Base-by-base conservation (phyloP, 2,797 vertebrate genomes). In the Syngnathus acus region DNA sequence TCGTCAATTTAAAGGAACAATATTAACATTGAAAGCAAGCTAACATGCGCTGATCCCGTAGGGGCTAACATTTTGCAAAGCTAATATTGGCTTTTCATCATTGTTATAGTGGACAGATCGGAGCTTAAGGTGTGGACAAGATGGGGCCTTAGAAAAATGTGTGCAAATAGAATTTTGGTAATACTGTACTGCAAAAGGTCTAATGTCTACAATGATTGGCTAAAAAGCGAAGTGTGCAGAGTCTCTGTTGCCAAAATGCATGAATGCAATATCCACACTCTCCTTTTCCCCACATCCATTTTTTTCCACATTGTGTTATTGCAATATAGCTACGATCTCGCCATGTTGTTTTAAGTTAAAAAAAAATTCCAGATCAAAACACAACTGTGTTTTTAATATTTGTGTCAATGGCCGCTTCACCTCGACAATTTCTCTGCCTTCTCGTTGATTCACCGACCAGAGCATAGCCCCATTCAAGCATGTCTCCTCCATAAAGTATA, bases 401-500 rank as follows among this genome's bases (percentile, higher is more conserved):
- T 32, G 32, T 32, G 32, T 32, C 32, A 32, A 32, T 32, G 32
- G 32, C 32, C 32, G 32, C 32, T 32, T 32, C 32, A 32, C 11
- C 39, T 21, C 1, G 59, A 21, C 39, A 40, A 40, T 42, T 42
- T 42, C 59, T 21, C 9, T 21, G 17, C 57, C 19, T 19, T 21
- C 26, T 1, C 21, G 38, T 42, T 42, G 19, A 21, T 47, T 66
- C 45, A 65, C 55, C 38, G 64, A 67, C 66, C 63, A 74, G 51
- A 65, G 16, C 51, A 62, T 58, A 51, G 9, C 11, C 11, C 4
- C 10, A 26, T 54, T 65, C 73, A 66, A 75, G 68, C 68, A 57
- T 70, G 72, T 55, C 43, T 69, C 53, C 64, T 47, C 66, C 75
- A 48, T 78, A 76, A 82, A 81, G 67, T 55, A 68, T 68, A 74